Base-by-base conservation (phyloP, 1,140 invertebrate species). In the Monochamus saltuarius region DNA sequence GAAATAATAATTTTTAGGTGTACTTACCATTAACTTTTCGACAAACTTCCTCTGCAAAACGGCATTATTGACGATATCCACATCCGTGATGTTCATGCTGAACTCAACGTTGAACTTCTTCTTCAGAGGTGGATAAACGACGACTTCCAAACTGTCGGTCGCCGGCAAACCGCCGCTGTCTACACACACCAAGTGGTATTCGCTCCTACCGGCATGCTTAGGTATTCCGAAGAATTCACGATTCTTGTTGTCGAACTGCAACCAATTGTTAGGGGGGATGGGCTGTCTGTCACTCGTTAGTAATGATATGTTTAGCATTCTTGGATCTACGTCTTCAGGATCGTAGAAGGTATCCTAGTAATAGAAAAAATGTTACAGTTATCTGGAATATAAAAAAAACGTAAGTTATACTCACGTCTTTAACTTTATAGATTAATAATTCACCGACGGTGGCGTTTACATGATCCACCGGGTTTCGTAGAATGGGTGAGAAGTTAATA, bases 221-320 rank as follows among this genome's bases (percentile, higher is more conserved):
- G 92, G 92, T 19, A 95, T 82, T 1, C 93, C 94, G 75, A 86
- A 94, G 73, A 95, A 93, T 80, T 94, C 92, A 73, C 93, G 89
- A 79, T 93, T 94, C 58, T 89, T 90, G 2, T 80, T 80, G 72
- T 96, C 91, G 73, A 95, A 96, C 74, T 94, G 92, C 43, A 96
- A 76, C 94, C 94, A 96, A 69, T 90, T 85, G n/a, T 83, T 75
- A 0, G 81, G 56, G 1, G 85, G 80, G 22, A 94, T 81, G 49
- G 84, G 78, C 8, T 83, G 82, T 43, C 87, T 81, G 61, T 94
- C 87, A 42, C 84, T 84, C 34, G 86, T 89, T 10, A 89, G 81
- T 0, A 97, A 78, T 1, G 84, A 84, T 61, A 96, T 82, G 45
- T 86, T 85, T 65, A 95, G 79, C 56, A 86, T 84, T 35, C 84